These are phyloP conservation scores for Falco naumanni DNA, from an alignment of 2,797 vertebrate genomes.

Conservation along the genomic window DNA sequence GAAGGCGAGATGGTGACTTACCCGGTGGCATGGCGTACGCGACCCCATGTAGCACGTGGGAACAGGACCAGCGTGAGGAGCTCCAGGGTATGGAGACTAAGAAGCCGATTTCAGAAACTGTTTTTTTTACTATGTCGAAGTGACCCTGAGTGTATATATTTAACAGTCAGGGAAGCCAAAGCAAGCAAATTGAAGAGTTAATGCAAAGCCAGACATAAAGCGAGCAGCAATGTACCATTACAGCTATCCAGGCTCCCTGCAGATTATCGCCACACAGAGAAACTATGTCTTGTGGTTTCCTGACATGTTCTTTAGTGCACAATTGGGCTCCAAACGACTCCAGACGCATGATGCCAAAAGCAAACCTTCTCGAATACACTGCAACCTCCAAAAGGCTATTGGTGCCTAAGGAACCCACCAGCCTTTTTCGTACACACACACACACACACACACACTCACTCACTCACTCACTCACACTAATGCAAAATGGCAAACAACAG, in stretches of 20 bases:
- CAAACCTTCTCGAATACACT: constrained; percentile 29
- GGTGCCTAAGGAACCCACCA: background rate
- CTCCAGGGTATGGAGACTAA: background rate
- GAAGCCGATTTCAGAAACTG: constrained; percentile 43
- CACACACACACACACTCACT: too few relatives aligned
- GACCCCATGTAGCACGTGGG: constrained; percentile 1
- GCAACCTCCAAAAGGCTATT: background rate
- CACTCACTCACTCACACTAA: too few relatives aligned
- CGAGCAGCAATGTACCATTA: constrained; percentile 65
- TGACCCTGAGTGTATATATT: constrained; percentile 55
- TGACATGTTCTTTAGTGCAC: constrained; percentile 49
- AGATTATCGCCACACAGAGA: constrained; percentile 65
- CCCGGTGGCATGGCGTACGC: background rate
- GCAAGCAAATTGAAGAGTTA: constrained; percentile 72
- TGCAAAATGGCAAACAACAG: fast-evolving
- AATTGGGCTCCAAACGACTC: constrained; percentile 38
- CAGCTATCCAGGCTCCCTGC: constrained; percentile 61
- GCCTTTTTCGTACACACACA: fast-evolving
- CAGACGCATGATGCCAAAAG: constrained; percentile 36
- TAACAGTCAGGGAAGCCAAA: constrained; percentile 71
- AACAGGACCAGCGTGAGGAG: constrained; percentile 13
- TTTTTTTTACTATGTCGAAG: constrained; percentile 47
- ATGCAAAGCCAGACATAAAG: constrained; percentile 53
- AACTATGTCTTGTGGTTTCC: constrained; percentile 76
- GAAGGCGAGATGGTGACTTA: constrained; percentile 42